A percentile compares a stretch with the other conserved stretches of the same genome.
phyloP scores from a whole-genome alignment of 2,113 vertebrate species.

The Stigmatopora argus region DNA sequence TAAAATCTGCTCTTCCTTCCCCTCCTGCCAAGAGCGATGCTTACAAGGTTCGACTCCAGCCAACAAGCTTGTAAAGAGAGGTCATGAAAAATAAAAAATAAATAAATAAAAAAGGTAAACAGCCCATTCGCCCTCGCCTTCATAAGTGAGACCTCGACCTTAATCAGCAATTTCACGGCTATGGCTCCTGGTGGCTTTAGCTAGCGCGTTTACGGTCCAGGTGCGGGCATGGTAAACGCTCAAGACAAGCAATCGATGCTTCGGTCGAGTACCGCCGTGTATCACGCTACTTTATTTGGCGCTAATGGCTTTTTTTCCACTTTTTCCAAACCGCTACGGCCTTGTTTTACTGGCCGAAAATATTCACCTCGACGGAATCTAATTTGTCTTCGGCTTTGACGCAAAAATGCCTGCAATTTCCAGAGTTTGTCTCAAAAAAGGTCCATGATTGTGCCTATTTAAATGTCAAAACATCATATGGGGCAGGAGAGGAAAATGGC shows the following conservation, averaged over 20 bases:
- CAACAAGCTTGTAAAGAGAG: slow-evolving; percentile 30
- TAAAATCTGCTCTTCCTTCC: background rate
- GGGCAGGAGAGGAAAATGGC: slow-evolving; percentile 32
- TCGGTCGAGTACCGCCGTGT: slow-evolving; percentile 30
- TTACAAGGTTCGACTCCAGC: slow-evolving; percentile 36
- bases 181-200: slow-evolving; percentile 34
- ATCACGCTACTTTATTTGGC: slow-evolving; percentile 32
- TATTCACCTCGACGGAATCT: slow-evolving; percentile 10
- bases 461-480: slow-evolving; percentile 19
- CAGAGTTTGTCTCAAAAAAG: slow-evolving; percentile 4
- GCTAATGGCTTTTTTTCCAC: background rate
- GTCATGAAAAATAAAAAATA: slow-evolving; percentile 47
- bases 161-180: slow-evolving; percentile 52
- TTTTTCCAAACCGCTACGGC: background rate
- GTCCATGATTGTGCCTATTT: slow-evolving; percentile 18
- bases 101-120: slow-evolving; percentile 54
- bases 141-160: slow-evolving; percentile 51
- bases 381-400: slow-evolving; percentile 25
- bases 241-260: slow-evolving; percentile 44
- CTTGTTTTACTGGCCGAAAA: slow-evolving; percentile 11
- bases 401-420: slow-evolving; percentile 42
- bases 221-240: slow-evolving; percentile 35
- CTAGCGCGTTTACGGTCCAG: slow-evolving; percentile 33
- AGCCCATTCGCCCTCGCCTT: slow-evolving; percentile 26
- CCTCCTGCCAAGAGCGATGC: slow-evolving; percentile 42